Conservation (phyloP, 2,797 vertebrate genomes). For the Spheniscus humboldti region DNA sequence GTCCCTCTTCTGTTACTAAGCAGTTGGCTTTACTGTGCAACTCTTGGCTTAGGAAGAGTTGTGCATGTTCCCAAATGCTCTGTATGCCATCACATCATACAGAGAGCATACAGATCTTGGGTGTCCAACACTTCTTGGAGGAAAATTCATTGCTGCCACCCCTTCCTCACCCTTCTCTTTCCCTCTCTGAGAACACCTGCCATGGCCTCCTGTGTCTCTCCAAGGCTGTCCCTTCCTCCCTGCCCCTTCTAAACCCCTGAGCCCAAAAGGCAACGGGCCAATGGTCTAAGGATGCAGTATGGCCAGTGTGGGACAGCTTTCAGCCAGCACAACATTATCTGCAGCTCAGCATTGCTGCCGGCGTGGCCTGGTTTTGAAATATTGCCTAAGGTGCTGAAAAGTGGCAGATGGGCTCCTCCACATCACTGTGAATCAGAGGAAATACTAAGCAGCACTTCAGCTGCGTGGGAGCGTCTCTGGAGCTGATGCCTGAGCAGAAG, state of each 20-base stretch:
- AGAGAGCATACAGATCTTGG: neutral
- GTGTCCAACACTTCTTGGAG: neutral
- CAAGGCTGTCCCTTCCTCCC: neutral
- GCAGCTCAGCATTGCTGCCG: neutral
- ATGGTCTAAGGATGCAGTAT: neutral
- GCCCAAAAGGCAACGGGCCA: rapidly evolving
- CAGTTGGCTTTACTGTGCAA: neutral
- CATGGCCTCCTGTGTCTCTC: neutral
- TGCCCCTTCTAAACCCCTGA: neutral
- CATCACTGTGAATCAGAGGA: neutral
- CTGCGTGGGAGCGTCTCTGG: neutral
- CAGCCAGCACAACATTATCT: neutral
- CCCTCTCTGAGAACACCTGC: neutral
- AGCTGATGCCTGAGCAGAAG: neutral
- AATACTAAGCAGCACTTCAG: neutral
- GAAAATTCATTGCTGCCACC: neutral
- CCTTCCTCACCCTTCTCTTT: neutral
- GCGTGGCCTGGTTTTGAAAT: neutral
- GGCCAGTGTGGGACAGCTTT: neutral
- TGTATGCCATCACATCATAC: rapidly evolving
- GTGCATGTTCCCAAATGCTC: neutral
- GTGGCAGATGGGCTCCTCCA: neutral
- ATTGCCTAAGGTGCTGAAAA: neutral
- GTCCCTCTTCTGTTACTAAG: neutral
- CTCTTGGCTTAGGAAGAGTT: neutral